Percentiles rank a stretch among this genome's conserved stretches.
These are phyloP conservation scores for Hemaris fuciformis DNA, from an alignment of 2,888 invertebrate species.

Conservation along the genomic window DNA sequence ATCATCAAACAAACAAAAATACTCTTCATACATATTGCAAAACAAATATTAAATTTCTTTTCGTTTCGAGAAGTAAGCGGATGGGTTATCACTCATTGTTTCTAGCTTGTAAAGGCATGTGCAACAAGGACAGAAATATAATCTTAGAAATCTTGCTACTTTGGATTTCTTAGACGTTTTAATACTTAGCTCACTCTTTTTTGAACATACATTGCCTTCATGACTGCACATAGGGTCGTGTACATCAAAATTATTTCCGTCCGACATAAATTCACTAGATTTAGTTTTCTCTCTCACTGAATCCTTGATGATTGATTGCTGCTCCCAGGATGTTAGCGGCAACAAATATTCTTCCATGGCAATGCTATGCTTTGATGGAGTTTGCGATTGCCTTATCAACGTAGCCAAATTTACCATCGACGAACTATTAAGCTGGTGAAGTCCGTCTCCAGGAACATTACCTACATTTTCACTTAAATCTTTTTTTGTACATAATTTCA, in stretches of 20 bases:
- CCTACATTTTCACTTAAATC: conserved; percentile 71
- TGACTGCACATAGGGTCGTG: conserved; percentile 34
- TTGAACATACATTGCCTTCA: conserved; percentile 31
- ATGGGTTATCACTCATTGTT: conserved; percentile 48
- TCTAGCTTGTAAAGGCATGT: conserved; percentile 69
- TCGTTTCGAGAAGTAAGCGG: conserved; percentile 1
- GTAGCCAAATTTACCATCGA: conserved; percentile 83
- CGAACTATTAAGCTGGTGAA: conserved; percentile 79
- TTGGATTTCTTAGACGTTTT: conserved; percentile 50
- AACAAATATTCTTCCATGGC: conserved; percentile 75
- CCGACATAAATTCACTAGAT: conserved; percentile 13
- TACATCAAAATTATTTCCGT: conserved; percentile 6
- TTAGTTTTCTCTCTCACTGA: conserved; percentile 27
- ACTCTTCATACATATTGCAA: not conserved
- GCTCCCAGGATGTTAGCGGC: conserved; percentile 82
- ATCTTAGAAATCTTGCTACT: conserved; percentile 62
- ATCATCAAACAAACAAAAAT: not conserved
- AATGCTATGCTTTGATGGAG: conserved; percentile 61
- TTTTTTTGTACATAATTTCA: conserved; percentile 62
- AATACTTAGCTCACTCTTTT: conserved; percentile 34
- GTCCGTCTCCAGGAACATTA: conserved; percentile 78
- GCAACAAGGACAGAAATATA: conserved; percentile 75
- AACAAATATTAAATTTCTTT: not conserved
- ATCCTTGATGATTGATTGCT: conserved; percentile 36
- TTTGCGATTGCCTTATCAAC: conserved; percentile 66